Conservation (phyloP, 2,888 invertebrate genomes). For the Teleiodes luculella region DNA sequence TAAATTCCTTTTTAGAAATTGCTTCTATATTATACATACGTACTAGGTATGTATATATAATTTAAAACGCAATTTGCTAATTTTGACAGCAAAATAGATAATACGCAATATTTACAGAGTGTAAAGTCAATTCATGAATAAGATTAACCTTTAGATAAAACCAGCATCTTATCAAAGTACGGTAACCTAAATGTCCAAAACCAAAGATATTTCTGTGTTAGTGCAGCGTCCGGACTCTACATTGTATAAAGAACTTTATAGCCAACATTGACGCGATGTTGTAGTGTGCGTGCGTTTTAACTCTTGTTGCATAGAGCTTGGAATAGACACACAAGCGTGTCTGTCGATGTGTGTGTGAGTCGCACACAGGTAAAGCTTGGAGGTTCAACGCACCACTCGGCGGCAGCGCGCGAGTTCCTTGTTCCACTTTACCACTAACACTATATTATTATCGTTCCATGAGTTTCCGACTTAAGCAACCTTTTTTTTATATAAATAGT, state of each 20-base stretch:
- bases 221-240: background rate
- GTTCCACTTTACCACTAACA: constrained; percentile 77
- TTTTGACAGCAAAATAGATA: too few relatives aligned
- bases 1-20: too few relatives aligned
- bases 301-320: background rate
- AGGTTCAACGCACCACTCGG: constrained; percentile 76
- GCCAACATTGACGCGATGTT: background rate
- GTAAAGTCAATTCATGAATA: constrained; percentile 46
- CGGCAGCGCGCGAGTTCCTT: constrained; percentile 76
- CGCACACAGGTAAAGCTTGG: constrained; percentile 45
- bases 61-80: background rate
- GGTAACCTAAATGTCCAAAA: constrained; percentile 15
- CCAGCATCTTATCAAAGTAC: constrained; percentile 6
- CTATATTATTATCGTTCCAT: constrained; percentile 74
- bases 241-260: background rate
- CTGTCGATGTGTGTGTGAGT: constrained; percentile 25
- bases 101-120: background rate
- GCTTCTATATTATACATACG: too few relatives aligned
- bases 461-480: constrained; percentile 56
- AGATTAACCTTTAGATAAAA: constrained; percentile 41
- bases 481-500: constrained; percentile 38
- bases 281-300: background rate
- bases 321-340: constrained; percentile 29
- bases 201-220: constrained; percentile 1
- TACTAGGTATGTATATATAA: too few relatives aligned